Conservation (phyloP, 1,140 invertebrate genomes). For the Drosophila quadrilineata region DNA sequence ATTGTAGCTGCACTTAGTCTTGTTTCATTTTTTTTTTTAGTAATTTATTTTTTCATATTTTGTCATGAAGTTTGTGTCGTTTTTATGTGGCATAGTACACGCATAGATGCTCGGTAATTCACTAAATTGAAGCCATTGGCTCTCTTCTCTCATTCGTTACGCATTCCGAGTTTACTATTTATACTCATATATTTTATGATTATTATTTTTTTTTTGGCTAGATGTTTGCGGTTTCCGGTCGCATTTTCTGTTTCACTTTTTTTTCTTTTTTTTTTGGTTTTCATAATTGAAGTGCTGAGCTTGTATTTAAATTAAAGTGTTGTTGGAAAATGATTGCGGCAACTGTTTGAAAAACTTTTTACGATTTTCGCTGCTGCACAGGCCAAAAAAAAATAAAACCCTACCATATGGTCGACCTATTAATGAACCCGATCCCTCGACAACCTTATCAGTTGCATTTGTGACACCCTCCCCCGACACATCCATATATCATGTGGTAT, state of each 20-base stretch:
- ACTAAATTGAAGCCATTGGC: constrained; percentile 52
- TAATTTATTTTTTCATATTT: neutral
- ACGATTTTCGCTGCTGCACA: constrained; percentile 1
- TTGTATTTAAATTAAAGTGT: constrained; percentile 49
- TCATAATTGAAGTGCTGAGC: constrained; percentile 45
- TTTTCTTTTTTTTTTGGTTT: constrained; percentile 11
- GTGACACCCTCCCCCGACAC: constrained; percentile 9
- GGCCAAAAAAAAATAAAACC: constrained; percentile 5
- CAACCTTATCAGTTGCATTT: constrained; percentile 10
- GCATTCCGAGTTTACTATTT: constrained; percentile 39
- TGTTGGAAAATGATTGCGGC: constrained; percentile 16
- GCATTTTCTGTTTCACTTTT: constrained; percentile 41
- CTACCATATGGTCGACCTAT: constrained; percentile 26
- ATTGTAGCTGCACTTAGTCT: constrained; percentile 49
- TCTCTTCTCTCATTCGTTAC: constrained; percentile 53
- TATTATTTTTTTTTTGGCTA: constrained; percentile 10
- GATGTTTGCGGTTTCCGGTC: constrained; percentile 55
- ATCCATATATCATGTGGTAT: constrained; percentile 31
- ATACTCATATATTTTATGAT: too few relatives aligned
- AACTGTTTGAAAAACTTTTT: constrained; percentile 34
- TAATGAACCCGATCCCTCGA: constrained; percentile 1
- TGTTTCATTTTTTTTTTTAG: neutral
- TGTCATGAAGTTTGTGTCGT: constrained; percentile 26
- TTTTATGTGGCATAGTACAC: constrained; percentile 27
- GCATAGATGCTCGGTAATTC: constrained; percentile 33